A percentile compares a stretch with the other conserved stretches of the same genome.
Conservation (phyloP, 2,113 vertebrate species). For the Phylloscopus trochilus region DNA sequence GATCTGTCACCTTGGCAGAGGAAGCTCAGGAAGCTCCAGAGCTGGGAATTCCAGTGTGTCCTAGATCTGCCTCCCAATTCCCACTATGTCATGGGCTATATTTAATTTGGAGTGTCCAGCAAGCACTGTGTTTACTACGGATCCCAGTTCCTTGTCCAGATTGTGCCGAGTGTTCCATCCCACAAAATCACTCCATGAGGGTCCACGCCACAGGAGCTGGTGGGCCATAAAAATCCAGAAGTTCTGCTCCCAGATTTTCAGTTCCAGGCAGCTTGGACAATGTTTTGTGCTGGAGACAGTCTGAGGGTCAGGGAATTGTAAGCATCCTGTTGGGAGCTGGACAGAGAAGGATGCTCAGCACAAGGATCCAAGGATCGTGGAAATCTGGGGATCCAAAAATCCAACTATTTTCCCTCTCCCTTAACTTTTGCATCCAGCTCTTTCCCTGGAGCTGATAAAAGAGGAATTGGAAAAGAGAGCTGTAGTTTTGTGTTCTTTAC, state of each 20-base stretch:
- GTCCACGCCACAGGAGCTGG: not conserved
- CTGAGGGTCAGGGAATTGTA: not conserved
- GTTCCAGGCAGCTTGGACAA: not conserved
- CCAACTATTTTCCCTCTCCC: not conserved
- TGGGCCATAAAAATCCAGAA: not conserved
- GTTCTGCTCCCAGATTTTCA: not conserved
- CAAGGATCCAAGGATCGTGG: accelerated
- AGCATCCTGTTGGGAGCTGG: not conserved
- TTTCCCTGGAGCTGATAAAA: not conserved
- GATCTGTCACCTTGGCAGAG: not conserved
- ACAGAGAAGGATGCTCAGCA: not conserved
- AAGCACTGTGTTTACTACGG: not conserved
- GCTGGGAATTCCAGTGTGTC: not conserved
- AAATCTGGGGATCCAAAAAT: not conserved
- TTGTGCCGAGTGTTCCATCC: accelerated
- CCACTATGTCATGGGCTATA: not conserved
- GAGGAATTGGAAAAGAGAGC: not conserved
- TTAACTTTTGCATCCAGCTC: not conserved
- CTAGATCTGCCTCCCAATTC: not conserved
- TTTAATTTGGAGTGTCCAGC: not conserved
- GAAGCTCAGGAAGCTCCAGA: not conserved
- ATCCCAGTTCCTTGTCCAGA: not conserved
- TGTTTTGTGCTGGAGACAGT: not conserved
- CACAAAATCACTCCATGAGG: not conserved
- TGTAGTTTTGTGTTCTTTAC: not conserved